Conservation (phyloP, 1,140 invertebrate genomes). For the Plodia interpunctella region DNA sequence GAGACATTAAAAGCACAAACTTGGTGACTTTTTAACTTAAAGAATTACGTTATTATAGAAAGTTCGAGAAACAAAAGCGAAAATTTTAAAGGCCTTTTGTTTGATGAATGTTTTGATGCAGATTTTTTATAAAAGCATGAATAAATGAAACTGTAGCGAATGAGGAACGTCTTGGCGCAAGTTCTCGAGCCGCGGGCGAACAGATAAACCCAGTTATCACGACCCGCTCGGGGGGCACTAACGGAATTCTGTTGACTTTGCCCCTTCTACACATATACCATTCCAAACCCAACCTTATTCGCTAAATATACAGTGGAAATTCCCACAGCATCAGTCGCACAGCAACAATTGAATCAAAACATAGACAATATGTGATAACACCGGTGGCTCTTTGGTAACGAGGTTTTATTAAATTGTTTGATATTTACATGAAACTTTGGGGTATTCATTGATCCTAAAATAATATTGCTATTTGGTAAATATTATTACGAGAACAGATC, state of each 20-base stretch:
- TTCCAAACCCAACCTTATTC: not conserved
- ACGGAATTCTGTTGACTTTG: slow-evolving; percentile 7
- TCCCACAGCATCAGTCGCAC: not conserved
- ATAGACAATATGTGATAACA: slow-evolving; percentile 7
- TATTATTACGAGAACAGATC: not conserved
- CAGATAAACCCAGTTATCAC: slow-evolving; percentile 10
- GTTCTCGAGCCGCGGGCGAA: slow-evolving; percentile 4
- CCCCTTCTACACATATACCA: not conserved
- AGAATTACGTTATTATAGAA: too few species aligned
- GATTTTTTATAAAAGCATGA: too few species aligned
- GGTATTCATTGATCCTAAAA: not conserved
- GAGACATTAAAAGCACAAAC: too few species aligned
- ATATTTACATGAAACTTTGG: not conserved
- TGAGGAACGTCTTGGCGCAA: not conserved
- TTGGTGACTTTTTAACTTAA: too few species aligned
- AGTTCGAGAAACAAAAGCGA: too few species aligned
- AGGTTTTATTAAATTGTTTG: not conserved
- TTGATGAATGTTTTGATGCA: too few species aligned
- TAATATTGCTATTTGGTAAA: not conserved
- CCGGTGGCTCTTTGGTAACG: not conserved
- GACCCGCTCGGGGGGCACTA: not conserved
- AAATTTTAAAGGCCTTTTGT: too few species aligned
- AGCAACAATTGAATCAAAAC: slow-evolving; percentile 4
- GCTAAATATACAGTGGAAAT: not conserved
- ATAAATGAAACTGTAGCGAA: not conserved